A percentile compares a stretch with the other conserved stretches of the same genome.
phyloP scores from a whole-genome alignment of 2,113 vertebrate species.

The Cottus gobio region DNA sequence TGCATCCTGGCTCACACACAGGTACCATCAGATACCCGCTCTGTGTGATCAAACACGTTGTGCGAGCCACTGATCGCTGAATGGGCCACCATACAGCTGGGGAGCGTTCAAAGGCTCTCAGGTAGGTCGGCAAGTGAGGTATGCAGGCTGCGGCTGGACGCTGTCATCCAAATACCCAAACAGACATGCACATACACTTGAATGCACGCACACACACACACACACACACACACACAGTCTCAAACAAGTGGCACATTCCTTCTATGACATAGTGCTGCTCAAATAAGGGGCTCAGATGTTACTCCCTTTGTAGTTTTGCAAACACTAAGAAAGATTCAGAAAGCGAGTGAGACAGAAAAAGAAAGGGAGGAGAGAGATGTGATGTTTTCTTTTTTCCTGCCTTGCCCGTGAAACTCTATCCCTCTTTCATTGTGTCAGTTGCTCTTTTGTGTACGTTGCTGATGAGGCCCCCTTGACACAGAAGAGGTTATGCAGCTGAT shows the following conservation, averaged over 20 bases:
- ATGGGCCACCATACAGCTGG: conserved; percentile 76
- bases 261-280: conserved; percentile 63
- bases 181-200: conserved; percentile 22
- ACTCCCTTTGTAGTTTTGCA: conserved; percentile 70
- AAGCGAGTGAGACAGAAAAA: conserved; percentile 59
- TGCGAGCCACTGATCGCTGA: conserved; percentile 54
- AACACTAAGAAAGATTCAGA: conserved; percentile 57
- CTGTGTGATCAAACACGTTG: conserved; percentile 68
- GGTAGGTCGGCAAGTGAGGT: conserved; percentile 45
- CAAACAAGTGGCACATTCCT: conserved; percentile 70
- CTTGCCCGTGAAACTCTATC: conserved; percentile 81
- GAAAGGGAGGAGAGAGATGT: conserved; percentile 45
- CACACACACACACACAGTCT: conserved; percentile 6
- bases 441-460: conserved; percentile 75
- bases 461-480: conserved; percentile 73
- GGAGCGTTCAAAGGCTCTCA: conserved; percentile 67
- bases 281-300: conserved; percentile 71
- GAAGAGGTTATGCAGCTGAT: conserved; percentile 76
- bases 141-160: conserved; percentile 57
- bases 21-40: conserved; percentile 57
- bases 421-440: conserved; percentile 76
- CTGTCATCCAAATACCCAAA: conserved; percentile 39
- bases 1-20: conserved; percentile 8
- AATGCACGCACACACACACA: conserved; percentile 3
- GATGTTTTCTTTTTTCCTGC: conserved; percentile 79